These are phyloP conservation scores for Philopedon plagiatum DNA, from an alignment of 2,888 invertebrate species.

Conservation along the genomic window DNA sequence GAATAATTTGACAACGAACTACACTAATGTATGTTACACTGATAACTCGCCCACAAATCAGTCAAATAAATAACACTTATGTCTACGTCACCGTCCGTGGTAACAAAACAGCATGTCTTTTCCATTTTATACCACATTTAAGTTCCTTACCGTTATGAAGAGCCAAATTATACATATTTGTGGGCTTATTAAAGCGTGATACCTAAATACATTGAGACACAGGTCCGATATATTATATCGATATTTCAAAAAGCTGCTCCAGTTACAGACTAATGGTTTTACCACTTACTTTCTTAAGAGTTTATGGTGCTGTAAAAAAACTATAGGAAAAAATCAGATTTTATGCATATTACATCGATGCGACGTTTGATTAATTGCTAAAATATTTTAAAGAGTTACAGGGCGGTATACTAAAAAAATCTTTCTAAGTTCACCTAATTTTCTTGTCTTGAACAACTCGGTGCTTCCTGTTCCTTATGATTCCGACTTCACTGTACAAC, in stretches of 20 bases:
- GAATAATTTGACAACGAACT: neutral
- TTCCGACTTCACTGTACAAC: no score
- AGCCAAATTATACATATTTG: conserved; percentile 66
- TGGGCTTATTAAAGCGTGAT: conserved; percentile 65
- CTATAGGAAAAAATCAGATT: neutral
- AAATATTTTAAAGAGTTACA: no score
- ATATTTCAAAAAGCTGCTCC: conserved; percentile 40
- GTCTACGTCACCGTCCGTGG: neutral
- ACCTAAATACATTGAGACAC: conserved; percentile 25
- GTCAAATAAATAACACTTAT: neutral
- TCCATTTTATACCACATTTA: conserved; percentile 58
- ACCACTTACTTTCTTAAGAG: conserved; percentile 21
- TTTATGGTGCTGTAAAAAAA: neutral
- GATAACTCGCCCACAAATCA: neutral
- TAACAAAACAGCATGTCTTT: conserved; percentile 39
- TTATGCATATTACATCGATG: no score
- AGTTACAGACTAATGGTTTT: conserved; percentile 34
- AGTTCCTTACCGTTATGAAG: conserved; percentile 62
- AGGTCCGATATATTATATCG: conserved; percentile 18
- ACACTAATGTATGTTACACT: neutral
- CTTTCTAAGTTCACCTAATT: no score
- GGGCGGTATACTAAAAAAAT: no score
- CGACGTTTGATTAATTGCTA: no score
- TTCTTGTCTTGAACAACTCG: no score
- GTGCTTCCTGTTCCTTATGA: no score